Evolutionary conservation across 2,113 vertebrate species (phyloP).

Genomic region (Trogon melanurus): DNA sequence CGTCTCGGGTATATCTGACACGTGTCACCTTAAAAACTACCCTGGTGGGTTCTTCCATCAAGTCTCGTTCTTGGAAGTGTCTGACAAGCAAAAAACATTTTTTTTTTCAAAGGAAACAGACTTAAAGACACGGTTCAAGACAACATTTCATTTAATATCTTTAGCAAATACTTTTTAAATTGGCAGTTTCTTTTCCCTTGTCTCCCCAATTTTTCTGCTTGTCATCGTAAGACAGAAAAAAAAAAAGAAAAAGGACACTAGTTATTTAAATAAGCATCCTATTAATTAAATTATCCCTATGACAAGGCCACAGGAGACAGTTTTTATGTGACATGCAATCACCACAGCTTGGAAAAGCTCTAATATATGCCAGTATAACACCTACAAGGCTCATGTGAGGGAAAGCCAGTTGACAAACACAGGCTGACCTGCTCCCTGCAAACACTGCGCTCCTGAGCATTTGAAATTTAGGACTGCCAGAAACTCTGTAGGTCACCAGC

Average conservation of each 20-base stretch:
- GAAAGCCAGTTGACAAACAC: background rate
- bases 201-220: background rate
- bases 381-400: background rate
- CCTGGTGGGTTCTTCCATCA: background rate
- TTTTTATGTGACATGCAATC: background rate
- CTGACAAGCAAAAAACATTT: background rate
- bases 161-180: background rate
- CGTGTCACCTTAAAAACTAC: background rate
- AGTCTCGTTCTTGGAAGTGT: background rate
- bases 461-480: background rate
- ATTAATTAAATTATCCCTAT: background rate
- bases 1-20: fast-evolving
- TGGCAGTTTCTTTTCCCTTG: background rate
- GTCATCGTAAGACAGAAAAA: background rate
- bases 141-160: background rate
- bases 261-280: background rate
- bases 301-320: background rate
- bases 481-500: background rate
- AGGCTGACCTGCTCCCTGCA: background rate
- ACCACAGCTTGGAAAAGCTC: background rate
- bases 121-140: background rate
- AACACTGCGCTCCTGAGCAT: background rate
- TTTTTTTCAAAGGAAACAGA: background rate
- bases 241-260: background rate
- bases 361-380: background rate